Base-by-base conservation (phyloP, 2,888 invertebrate genomes). In the Platycheirus rosarum region DNA sequence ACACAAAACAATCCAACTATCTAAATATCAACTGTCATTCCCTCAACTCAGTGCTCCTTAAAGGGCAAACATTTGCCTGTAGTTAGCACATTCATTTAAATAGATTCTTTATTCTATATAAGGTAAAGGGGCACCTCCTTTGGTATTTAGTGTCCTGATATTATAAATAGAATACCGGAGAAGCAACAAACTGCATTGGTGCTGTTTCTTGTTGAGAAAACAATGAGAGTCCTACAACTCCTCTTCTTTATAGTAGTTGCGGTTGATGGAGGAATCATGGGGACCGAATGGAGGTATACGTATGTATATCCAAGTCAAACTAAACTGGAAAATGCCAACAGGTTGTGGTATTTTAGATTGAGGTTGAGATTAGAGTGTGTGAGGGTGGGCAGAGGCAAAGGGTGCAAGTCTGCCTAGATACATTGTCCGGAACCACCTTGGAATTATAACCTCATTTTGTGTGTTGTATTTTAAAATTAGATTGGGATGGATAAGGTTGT, bases 341-440 rank as follows among this genome's bases (percentile, higher is more conserved):
- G 82, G 82, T 82, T 82, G 82, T 77, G 82, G 70, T 82, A 77
- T 82, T 82, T 82, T 44, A 70, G 29, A 57, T 68, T 73, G 16
- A 62, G 60, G 46, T 73, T 71, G 20, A 49, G 46, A 60, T 70
- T 68, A 60, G 44, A 16, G 32, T 44, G 26, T 68, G 73, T 42
- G 48, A 49, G 40, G 55, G 42, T 37, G 51, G 55, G 66, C 18
- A 62, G 62, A 51, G 53, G 66, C 62, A 79, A 66, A 68, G 62
- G 35, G 51, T 26, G 18, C 23, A n/a, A 35, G 14, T 48, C 40
- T 44, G 57, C 60, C 40, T 82, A 40, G 77, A 71, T 76, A 76
- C 77, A 82, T 82, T 77, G 68, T 82, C 76, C 77, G 82, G 76
- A 82, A 77, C 82, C 82, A 82, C 82, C 82, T 77, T 82, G 82